Conservation (phyloP, 2,797 vertebrate species). For the Paramormyrops hopkinsi region DNA sequence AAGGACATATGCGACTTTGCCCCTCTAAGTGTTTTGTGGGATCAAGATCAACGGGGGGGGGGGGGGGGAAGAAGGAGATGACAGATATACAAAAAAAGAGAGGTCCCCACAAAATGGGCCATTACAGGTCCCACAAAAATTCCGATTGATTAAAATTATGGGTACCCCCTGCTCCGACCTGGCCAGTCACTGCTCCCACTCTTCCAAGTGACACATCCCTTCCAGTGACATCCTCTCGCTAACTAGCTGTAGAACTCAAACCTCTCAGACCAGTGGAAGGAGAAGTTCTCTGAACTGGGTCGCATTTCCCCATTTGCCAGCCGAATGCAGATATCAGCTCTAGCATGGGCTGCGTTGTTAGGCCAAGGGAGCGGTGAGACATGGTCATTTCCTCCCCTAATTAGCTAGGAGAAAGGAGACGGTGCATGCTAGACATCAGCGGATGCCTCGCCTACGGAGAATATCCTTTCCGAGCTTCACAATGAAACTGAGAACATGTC, state of each 20-base stretch:
- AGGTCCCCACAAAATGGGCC: background rate
- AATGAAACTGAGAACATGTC: background rate
- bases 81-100: background rate
- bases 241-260: background rate
- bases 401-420: background rate
- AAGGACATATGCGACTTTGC: background rate
- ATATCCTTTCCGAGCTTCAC: background rate
- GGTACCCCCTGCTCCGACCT: background rate
- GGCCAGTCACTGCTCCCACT: background rate
- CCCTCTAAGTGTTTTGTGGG: background rate
- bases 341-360: background rate
- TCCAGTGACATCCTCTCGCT: background rate
- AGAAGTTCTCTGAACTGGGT: background rate
- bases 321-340: background rate
- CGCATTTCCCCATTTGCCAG: background rate
- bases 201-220: background rate
- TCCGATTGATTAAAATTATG: background rate
- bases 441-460: background rate
- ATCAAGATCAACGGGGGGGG: background rate
- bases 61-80: background rate
- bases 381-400: background rate
- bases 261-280: background rate
- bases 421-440: background rate
- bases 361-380: background rate
- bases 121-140: background rate